Evolutionary conservation across 2,113 vertebrate species (phyloP).

Genomic region (Gymnobelideus leadbeateri): DNA sequence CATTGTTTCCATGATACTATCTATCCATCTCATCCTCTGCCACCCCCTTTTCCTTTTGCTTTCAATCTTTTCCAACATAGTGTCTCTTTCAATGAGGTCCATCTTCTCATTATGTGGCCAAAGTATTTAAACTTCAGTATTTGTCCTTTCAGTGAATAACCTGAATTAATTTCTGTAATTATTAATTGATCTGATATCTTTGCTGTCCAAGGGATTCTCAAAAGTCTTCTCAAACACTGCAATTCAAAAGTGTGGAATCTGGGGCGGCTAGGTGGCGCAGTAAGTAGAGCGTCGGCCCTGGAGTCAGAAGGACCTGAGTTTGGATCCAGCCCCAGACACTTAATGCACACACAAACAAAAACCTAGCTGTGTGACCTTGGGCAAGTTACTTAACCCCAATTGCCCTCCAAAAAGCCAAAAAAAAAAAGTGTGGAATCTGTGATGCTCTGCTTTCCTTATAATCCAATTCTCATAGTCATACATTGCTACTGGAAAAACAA

Average conservation of each 20-base stretch:
- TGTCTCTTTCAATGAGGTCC: not conserved
- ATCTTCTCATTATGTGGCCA: not conserved
- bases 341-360: too few species aligned
- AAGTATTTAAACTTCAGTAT: not conserved
- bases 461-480: not conserved
- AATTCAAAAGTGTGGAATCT: not conserved
- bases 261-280: too few species aligned
- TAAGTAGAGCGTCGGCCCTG: too few species aligned
- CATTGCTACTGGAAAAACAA: not conserved
- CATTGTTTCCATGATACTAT: not conserved
- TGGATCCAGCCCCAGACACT: too few species aligned
- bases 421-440: not conserved
- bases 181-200: not conserved
- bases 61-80: not conserved
- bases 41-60: not conserved
- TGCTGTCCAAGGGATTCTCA: not conserved
- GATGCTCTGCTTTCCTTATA: not conserved
- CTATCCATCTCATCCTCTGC: not conserved
- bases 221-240: not conserved
- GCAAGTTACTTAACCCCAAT: too few species aligned
- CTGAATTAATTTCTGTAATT: not conserved
- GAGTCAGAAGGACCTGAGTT: too few species aligned
- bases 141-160: not conserved
- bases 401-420: too few species aligned
- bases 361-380: too few species aligned